phyloP scores from a whole-genome alignment of 2,797 vertebrate genomes.

The Ciconia nigra region DNA sequence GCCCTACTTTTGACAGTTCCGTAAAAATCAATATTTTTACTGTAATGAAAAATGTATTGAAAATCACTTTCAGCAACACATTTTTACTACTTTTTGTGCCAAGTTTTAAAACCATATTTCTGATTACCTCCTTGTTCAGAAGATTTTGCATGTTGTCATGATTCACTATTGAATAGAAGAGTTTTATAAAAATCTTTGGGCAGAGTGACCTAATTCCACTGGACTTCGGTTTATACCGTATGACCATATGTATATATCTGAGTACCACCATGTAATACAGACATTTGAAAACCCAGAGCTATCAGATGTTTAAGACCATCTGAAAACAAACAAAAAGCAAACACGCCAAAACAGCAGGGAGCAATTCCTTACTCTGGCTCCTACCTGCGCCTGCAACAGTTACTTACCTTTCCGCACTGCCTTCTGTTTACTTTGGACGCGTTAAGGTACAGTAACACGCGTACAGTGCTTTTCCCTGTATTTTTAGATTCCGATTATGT shows the following conservation, averaged over 20 bases:
- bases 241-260: background rate
- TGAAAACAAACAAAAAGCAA: background rate
- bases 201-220: background rate
- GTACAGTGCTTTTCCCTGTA: background rate
- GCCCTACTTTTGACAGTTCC: background rate
- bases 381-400: background rate
- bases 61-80: background rate
- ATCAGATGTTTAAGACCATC: background rate
- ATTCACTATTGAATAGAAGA: background rate
- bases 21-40: background rate
- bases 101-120: background rate
- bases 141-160: background rate
- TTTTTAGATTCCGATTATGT: constrained; percentile 32
- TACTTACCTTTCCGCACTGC: background rate
- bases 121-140: background rate
- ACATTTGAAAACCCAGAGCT: background rate
- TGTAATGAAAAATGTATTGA: background rate
- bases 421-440: background rate
- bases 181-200: background rate
- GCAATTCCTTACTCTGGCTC: background rate
- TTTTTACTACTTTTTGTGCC: background rate
- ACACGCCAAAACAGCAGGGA: background rate
- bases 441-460: background rate
- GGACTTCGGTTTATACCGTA: background rate
- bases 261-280: background rate